Percentiles rank a stretch among this genome's conserved stretches.
Evolutionary conservation across 2,113 vertebrate genomes (phyloP).

Genomic region (Oxyura jamaicensis): DNA sequence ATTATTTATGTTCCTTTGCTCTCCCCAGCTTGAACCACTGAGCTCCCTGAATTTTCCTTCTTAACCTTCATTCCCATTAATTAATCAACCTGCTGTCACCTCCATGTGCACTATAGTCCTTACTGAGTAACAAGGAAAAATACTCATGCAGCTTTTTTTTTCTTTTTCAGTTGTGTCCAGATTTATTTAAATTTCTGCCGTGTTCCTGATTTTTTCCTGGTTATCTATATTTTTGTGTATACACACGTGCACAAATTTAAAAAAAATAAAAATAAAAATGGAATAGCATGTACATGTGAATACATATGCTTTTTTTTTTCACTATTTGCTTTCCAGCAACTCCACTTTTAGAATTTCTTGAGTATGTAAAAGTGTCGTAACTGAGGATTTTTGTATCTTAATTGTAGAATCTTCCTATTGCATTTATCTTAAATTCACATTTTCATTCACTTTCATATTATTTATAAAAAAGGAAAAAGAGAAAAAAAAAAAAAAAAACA

Average conservation of each 20-base stretch:
- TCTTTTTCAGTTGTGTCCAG: not conserved
- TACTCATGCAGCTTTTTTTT: not conserved
- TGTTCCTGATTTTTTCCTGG: not conserved
- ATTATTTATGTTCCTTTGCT: conserved; percentile 50
- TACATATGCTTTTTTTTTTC: not conserved
- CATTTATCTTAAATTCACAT: not conserved
- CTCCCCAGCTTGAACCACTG: not conserved
- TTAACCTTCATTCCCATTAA: conserved; percentile 40
- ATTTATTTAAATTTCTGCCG: not conserved
- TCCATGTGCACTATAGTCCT: not conserved
- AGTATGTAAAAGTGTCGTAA: not conserved
- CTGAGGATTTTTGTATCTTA: not conserved
- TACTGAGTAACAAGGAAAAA: not conserved
- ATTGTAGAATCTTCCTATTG: not conserved
- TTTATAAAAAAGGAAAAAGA: not conserved
- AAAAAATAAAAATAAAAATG: not conserved
- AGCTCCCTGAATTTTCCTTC: conserved; percentile 43
- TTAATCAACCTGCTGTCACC: conserved; percentile 39
- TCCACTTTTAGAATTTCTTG: not conserved
- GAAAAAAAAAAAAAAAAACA: not conserved
- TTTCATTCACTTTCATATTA: not conserved
- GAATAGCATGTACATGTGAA: not conserved
- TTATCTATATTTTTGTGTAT: not conserved
- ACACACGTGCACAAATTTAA: not conserved
- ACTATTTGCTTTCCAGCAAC: not conserved